phyloP scores from a whole-genome alignment of 2,888 invertebrate genomes.

The Branchipolynoe longqiensis region DNA sequence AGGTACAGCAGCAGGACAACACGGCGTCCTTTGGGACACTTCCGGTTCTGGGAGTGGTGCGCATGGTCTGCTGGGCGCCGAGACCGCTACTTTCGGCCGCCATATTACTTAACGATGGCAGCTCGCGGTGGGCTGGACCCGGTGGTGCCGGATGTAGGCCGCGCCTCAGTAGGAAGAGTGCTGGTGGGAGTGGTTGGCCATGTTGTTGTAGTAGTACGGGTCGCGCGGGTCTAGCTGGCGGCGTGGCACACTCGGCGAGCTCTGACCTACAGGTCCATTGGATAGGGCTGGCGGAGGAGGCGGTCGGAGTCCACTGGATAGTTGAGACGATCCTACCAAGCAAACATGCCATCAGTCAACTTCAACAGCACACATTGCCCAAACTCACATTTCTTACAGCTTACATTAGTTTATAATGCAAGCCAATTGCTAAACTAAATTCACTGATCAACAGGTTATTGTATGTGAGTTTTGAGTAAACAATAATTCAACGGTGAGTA shows the following conservation, averaged over 20 bases:
- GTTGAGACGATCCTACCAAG: slow-evolving; percentile 52
- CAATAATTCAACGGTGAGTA: too few relatives aligned
- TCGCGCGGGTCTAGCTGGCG: slow-evolving; percentile 50
- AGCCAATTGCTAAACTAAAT: too few relatives aligned
- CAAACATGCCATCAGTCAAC: too few relatives aligned
- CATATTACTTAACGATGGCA: neutral
- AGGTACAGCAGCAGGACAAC: slow-evolving; percentile 4
- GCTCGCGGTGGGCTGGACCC: neutral
- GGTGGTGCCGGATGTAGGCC: neutral
- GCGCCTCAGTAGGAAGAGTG: slow-evolving; percentile 43
- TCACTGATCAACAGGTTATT: too few relatives aligned
- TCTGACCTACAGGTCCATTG: slow-evolving; percentile 63
- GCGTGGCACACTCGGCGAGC: slow-evolving; percentile 55
- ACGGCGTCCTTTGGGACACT: slow-evolving; percentile 13
- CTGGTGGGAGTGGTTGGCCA: slow-evolving; percentile 49
- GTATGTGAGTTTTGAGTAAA: too few relatives aligned
- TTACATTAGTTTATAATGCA: too few relatives aligned
- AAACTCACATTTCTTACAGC: too few relatives aligned
- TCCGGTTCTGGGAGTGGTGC: neutral
- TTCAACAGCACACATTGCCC: too few relatives aligned
- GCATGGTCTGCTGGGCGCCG: neutral
- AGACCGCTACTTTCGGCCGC: slow-evolving; percentile 3
- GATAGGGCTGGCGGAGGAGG: slow-evolving; percentile 52
- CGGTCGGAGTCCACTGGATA: slow-evolving; percentile 31
- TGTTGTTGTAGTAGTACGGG: slow-evolving; percentile 50